Percentiles rank a stretch among this genome's conserved stretches.
These are phyloP conservation scores for Apeira syringaria DNA, from an alignment of 2,888 invertebrate species.

Conservation along the genomic window DNA sequence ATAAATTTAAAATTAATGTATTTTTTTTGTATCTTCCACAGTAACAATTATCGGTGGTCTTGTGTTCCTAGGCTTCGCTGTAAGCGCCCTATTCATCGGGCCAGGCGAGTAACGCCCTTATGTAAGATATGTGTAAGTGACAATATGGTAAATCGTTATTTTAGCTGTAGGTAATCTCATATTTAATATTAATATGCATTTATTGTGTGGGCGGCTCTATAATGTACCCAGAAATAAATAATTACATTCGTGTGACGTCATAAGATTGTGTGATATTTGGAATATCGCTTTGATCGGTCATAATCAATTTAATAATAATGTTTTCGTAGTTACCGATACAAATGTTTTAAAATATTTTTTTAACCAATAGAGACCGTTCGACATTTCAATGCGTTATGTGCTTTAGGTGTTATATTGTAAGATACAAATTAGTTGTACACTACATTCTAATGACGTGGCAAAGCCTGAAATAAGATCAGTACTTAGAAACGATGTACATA, in stretches of 20 bases:
- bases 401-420: background rate
- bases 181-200: conserved; percentile 21
- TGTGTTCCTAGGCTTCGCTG: conserved; percentile 96
- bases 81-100: conserved; percentile 94
- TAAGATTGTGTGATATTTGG: no score
- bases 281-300: no score
- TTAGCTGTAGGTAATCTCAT: conserved; percentile 36
- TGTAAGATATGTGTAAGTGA: conserved; percentile 50
- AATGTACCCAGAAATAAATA: background rate
- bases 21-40: conserved; percentile 63
- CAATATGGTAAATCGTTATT: conserved; percentile 44
- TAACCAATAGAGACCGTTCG: background rate
- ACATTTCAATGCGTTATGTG: background rate
- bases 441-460: background rate
- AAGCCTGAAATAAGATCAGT: no score
- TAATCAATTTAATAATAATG: no score
- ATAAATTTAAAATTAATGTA: background rate
- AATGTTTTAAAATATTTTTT: no score
- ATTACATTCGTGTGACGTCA: no score
- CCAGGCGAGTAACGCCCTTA: conserved; percentile 82
- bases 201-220: conserved; percentile 16
- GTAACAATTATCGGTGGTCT: conserved; percentile 98
- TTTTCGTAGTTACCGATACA: no score
- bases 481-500: no score
- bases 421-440: background rate